Evolutionary conservation across 2,888 invertebrate species (phyloP).

Genomic region (Acronicta leporina): DNA sequence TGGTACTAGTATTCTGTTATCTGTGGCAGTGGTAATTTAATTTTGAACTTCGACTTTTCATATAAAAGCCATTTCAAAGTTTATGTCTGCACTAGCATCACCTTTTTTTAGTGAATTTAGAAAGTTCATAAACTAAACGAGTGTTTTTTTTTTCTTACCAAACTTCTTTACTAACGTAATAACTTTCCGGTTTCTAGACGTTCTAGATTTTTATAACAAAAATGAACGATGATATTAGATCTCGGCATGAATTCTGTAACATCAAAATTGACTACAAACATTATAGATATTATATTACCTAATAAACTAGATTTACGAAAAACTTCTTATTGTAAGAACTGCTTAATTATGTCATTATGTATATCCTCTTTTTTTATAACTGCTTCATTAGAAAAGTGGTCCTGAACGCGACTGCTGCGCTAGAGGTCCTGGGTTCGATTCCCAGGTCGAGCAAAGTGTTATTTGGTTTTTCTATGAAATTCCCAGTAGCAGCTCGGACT

Average conservation of each 20-base stretch:
- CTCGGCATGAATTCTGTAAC: constrained; percentile 29
- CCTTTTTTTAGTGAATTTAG: constrained; percentile 22
- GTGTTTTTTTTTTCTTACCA: constrained; percentile 1
- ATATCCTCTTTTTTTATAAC: too few species aligned
- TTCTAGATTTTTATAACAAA: constrained; percentile 12
- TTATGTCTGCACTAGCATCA: constrained; percentile 8
- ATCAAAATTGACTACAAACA: constrained; percentile 28
- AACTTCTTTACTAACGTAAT: constrained; percentile 1
- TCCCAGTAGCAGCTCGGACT: too few species aligned
- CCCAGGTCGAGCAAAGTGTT: too few species aligned
- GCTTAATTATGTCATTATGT: constrained; percentile 45
- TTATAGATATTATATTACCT: constrained; percentile 12
- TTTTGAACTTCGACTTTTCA: constrained; percentile 13
- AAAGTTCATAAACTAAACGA: constrained; percentile 29
- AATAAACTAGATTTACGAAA: constrained; percentile 23
- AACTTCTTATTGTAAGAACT: constrained; percentile 24
- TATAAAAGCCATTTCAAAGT: constrained; percentile 13
- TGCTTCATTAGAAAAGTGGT: too few species aligned
- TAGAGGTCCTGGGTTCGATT: too few species aligned
- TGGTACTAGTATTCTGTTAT: too few species aligned
- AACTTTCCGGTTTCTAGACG: constrained; percentile 11
- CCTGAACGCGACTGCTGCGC: too few species aligned
- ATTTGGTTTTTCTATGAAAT: too few species aligned
- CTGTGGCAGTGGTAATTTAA: constrained; percentile 19
- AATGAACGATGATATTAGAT: constrained; percentile 11